These are phyloP conservation scores for Ariolimax columbianus DNA, from an alignment of 2,888 invertebrate genomes.

Conservation along the genomic window DNA sequence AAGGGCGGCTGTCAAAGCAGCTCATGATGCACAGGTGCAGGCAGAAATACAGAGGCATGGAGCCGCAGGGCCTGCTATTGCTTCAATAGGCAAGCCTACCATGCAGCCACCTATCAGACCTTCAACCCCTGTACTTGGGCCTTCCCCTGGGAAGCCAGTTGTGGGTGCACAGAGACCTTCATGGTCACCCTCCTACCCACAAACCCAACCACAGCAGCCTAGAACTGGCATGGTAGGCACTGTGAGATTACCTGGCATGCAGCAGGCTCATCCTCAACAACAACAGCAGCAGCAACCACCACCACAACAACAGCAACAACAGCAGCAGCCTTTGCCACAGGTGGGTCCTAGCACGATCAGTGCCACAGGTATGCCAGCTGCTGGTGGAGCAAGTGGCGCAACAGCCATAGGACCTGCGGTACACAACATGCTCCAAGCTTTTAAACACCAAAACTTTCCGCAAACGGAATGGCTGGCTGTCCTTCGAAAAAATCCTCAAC, in stretches of 20 bases:
- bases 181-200: slow-evolving; percentile 50
- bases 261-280: slow-evolving; percentile 50
- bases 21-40: slow-evolving; percentile 71
- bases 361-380: slow-evolving; percentile 68
- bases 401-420: slow-evolving; percentile 67
- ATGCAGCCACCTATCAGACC: slow-evolving; percentile 65
- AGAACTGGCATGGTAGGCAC: slow-evolving; percentile 55
- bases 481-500: slow-evolving; percentile 93
- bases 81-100: slow-evolving; percentile 53
- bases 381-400: slow-evolving; percentile 55
- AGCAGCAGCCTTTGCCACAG: slow-evolving; percentile 57
- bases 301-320: slow-evolving; percentile 51
- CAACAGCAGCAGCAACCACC: slow-evolving; percentile 62
- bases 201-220: slow-evolving; percentile 57
- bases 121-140: slow-evolving; percentile 45
- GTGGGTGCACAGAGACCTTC: slow-evolving; percentile 47
- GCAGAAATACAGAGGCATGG: slow-evolving; percentile 68
- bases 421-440: slow-evolving; percentile 88
- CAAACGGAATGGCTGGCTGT: slow-evolving; percentile 95
- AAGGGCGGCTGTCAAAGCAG: slow-evolving; percentile 72
- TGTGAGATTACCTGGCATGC: slow-evolving; percentile 48
- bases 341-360: slow-evolving; percentile 65
- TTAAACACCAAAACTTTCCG: slow-evolving; percentile 92
- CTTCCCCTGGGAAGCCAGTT: slow-evolving; percentile 49
- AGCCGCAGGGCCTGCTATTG: slow-evolving; percentile 33